phyloP scores from a whole-genome alignment of 2,797 vertebrate species.

The Chaetodon trifasciatus region DNA sequence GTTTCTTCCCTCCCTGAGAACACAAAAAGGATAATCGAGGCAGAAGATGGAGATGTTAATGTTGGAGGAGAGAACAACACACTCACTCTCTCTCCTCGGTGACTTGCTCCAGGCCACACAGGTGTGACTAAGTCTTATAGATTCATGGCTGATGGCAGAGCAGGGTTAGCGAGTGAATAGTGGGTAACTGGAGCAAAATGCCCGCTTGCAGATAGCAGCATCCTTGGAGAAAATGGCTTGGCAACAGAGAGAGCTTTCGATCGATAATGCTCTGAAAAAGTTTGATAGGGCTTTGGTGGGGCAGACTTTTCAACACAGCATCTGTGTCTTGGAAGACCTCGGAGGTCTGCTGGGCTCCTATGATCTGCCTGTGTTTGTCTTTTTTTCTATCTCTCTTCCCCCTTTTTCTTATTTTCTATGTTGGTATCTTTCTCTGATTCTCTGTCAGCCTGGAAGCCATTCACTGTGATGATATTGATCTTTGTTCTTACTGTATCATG shows the following conservation, averaged over 20 bases:
- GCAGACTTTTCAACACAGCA: slow-evolving; percentile 58
- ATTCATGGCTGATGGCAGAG: slow-evolving; percentile 62
- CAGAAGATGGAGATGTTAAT: slow-evolving; percentile 44
- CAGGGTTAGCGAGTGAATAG: slow-evolving; percentile 64
- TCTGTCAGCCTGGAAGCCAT: slow-evolving; percentile 51
- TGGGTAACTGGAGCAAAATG: slow-evolving; percentile 76
- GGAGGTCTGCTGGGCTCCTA: slow-evolving; percentile 38
- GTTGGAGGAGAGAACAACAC: slow-evolving; percentile 42
- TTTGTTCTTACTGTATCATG: slow-evolving; percentile 14
- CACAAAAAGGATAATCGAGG: slow-evolving; percentile 13
- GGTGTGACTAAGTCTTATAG: slow-evolving; percentile 74
- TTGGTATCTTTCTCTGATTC: slow-evolving; percentile 29
- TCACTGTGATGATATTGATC: slow-evolving; percentile 30
- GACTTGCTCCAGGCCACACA: slow-evolving; percentile 59
- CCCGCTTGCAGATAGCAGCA: slow-evolving; percentile 65
- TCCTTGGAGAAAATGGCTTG: slow-evolving; percentile 74
- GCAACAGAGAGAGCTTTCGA: slow-evolving; percentile 59
- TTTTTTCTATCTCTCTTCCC: not conserved
- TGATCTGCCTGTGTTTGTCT: slow-evolving; percentile 42
- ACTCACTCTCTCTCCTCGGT: slow-evolving; percentile 24
- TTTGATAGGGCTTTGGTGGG: slow-evolving; percentile 64
- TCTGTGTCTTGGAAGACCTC: slow-evolving; percentile 50
- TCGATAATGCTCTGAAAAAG: slow-evolving; percentile 72
- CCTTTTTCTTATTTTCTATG: slow-evolving; percentile 23
- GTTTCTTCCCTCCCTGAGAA: slow-evolving; percentile 17